Evolutionary conservation across 1,140 invertebrate species (phyloP).

Genomic region (Apis mellifera): Amel_HAv3.1 CM009931.2:26103001-26103500

Average conservation of each 20-base stretch:
- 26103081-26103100: too few species aligned
- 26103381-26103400: background rate
- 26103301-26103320: background rate
- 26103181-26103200: background rate
- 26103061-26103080: too few species aligned
- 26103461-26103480: background rate
- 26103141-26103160: background rate
- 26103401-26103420: background rate
- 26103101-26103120: too few species aligned
- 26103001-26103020: too few species aligned
- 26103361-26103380: background rate
- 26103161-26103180: background rate
- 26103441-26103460: background rate
- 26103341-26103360: background rate
- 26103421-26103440: background rate
- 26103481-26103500: background rate
- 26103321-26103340: too few species aligned
- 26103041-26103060: too few species aligned
- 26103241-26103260: background rate
- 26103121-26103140: background rate
- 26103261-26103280: background rate
- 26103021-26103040: too few species aligned
- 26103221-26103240: background rate
- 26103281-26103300: constrained; percentile 4
- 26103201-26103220: background rate